These are phyloP conservation scores for Pipistrellus kuhlii DNA, from an alignment of 2,797 vertebrate genomes.

Conservation along the genomic window DNA sequence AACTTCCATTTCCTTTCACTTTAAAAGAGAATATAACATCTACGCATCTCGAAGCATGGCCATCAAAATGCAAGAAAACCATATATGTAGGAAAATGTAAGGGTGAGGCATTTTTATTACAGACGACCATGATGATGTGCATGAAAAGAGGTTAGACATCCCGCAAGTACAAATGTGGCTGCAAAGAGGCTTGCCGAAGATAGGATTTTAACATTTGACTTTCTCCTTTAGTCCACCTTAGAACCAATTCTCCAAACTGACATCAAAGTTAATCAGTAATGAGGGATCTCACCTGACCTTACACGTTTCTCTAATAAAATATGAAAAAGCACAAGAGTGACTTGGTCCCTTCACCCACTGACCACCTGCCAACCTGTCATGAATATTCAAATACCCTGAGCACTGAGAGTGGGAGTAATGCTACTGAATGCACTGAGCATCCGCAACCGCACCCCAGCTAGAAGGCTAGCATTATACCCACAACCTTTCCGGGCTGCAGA, in stretches of 20 bases:
- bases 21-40: neutral
- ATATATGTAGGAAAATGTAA: neutral
- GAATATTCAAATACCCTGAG: constrained; percentile 69
- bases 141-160: neutral
- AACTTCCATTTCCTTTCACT: neutral
- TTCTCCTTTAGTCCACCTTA: neutral
- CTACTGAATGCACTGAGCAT: neutral
- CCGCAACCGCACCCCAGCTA: neutral
- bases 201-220: neutral
- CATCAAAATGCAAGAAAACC: neutral
- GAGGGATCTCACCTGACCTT: constrained; percentile 4
- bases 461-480: neutral
- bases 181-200: neutral
- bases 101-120: neutral
- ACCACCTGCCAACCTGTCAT: constrained; percentile 54
- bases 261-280: constrained; percentile 39
- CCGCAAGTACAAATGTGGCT: neutral
- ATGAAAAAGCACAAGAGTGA: neutral
- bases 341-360: constrained; percentile 14
- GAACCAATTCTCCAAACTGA: constrained; percentile 7
- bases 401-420: no score
- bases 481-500: neutral
- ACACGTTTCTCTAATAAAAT: constrained; percentile 45
- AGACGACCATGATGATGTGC: neutral
- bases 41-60: neutral